A percentile compares a stretch with the other conserved stretches of the same genome.
Evolutionary conservation across 1,140 invertebrate genomes (phyloP).

Genomic region (Neodiprion virginianus): DNA sequence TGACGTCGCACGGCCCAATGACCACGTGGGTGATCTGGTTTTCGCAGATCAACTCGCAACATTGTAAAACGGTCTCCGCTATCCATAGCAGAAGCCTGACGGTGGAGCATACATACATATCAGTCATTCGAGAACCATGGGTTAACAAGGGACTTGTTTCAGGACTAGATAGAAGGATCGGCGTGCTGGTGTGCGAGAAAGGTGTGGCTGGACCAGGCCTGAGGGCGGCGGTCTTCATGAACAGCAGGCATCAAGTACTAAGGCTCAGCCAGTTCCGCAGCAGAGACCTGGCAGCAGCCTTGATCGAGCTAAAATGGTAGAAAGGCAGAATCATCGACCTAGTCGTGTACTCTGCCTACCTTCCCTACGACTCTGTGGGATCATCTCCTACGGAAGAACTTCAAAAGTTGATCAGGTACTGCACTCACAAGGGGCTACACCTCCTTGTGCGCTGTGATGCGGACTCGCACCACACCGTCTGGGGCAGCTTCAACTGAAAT

Average conservation of each 20-base stretch:
- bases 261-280: not conserved
- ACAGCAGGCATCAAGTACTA: not conserved
- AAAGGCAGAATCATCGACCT: not conserved
- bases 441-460: constrained; percentile 37
- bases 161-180: not conserved
- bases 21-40: not conserved
- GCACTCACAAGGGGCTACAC: not conserved
- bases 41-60: not conserved
- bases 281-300: not conserved
- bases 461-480: constrained; percentile 33
- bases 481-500: constrained; percentile 35
- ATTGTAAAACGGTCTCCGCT: not conserved
- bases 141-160: not conserved
- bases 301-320: not conserved
- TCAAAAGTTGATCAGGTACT: constrained; percentile 9
- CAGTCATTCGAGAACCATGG: not conserved
- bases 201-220: not conserved
- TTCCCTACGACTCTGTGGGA: constrained; percentile 14
- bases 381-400: constrained; percentile 14
- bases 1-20: not conserved
- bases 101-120: not conserved
- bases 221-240: constrained; percentile 8
- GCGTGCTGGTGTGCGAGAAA: not conserved
- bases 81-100: not conserved
- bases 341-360: constrained; percentile 13